These are phyloP conservation scores for Homarus americanus DNA, from an alignment of 1,140 invertebrate species.

Conservation along the genomic window DNA sequence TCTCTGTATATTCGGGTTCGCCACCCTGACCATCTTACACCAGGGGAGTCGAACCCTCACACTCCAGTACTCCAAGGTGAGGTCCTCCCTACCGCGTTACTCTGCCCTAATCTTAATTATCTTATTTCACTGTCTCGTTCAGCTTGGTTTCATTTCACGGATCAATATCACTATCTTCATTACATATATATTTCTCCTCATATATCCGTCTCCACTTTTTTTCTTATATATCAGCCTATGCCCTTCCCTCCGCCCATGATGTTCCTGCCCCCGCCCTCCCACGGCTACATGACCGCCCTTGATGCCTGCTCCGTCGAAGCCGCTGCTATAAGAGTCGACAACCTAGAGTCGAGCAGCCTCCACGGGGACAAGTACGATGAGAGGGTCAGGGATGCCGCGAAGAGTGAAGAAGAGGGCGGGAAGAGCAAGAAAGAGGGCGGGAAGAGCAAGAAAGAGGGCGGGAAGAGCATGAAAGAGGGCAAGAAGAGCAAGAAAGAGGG, in stretches of 20 bases:
- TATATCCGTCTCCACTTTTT: background rate
- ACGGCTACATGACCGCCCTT: conserved; percentile 38
- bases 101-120: too few species aligned
- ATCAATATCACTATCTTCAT: background rate
- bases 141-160: background rate
- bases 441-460: background rate
- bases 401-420: too few species aligned
- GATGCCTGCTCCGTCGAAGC: conserved; percentile 43
- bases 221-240: background rate
- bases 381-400: too few species aligned
- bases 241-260: conserved; percentile 44
- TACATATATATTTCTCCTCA: background rate
- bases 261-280: conserved; percentile 41
- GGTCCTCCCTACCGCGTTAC: too few species aligned
- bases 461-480: background rate
- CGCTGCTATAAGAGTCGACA: background rate
- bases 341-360: background rate
- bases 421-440: background rate
- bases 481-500: background rate
- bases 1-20: background rate
- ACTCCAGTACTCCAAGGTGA: conserved; percentile 22
- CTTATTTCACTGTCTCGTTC: too few species aligned
- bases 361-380: background rate
- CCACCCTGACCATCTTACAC: conserved; percentile 1
- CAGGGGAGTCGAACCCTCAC: conserved; percentile 12